These are phyloP conservation scores for Metallyticus violacea DNA, from an alignment of 2,888 invertebrate species.

Conservation along the genomic window DNA sequence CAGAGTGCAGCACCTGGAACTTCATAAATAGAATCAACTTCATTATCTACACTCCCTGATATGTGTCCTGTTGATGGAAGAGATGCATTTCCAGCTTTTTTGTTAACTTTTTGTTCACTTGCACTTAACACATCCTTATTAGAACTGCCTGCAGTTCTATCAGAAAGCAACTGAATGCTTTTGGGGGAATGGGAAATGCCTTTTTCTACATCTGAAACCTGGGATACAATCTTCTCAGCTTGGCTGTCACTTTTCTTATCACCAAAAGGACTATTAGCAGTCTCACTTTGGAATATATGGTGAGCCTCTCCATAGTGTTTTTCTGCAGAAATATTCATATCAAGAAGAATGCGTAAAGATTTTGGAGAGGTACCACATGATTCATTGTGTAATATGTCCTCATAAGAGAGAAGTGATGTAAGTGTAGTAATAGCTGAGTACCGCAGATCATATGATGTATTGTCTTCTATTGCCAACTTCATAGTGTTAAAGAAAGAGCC, in stretches of 20 bases:
- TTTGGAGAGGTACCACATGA: background rate
- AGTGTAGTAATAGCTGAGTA: slow-evolving; percentile 42
- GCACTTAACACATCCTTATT: background rate
- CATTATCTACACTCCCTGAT: background rate
- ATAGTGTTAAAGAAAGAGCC: slow-evolving; percentile 39
- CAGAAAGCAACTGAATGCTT: background rate
- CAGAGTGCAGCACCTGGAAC: slow-evolving; percentile 49
- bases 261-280: background rate
- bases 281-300: background rate
- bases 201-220: background rate
- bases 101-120: background rate
- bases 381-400: slow-evolving; percentile 37
- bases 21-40: no score
- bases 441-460: slow-evolving; percentile 39
- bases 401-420: slow-evolving; percentile 41
- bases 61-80: background rate
- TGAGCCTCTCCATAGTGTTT: background rate
- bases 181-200: background rate
- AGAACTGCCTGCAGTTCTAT: background rate
- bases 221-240: background rate
- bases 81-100: background rate
- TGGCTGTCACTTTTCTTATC: background rate
- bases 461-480: slow-evolving; percentile 38
- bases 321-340: background rate
- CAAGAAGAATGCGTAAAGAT: slow-evolving; percentile 20